phyloP scores from a whole-genome alignment of 2,113 vertebrate genomes.

The Pomatorhinus ruficollis region DNA sequence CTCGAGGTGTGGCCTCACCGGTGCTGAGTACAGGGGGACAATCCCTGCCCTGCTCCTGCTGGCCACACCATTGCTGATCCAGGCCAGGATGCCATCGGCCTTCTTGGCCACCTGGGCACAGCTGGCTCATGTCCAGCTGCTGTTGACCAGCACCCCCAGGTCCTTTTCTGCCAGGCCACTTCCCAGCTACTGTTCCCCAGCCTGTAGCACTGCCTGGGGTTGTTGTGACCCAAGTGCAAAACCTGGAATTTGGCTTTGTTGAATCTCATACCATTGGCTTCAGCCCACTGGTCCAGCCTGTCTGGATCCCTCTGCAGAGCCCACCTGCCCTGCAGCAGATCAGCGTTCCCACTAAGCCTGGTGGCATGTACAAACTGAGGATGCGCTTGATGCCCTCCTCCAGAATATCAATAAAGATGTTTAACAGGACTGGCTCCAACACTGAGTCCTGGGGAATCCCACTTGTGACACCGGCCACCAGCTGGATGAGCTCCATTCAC shows the following conservation, averaged over 20 bases:
- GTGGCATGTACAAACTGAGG: neutral
- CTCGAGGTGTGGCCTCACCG: accelerated
- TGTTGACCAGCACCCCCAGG: accelerated
- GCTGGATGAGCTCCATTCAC: neutral
- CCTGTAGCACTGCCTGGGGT: accelerated
- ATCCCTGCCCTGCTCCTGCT: neutral
- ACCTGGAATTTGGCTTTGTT: neutral
- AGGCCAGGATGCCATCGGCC: neutral
- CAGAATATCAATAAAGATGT: neutral
- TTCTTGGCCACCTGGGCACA: neutral
- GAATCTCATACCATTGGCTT: neutral
- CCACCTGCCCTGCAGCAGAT: neutral
- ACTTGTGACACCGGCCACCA: neutral
- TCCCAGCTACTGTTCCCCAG: neutral
- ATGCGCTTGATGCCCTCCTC: neutral
- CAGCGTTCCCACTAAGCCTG: neutral
- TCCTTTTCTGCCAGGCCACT: neutral
- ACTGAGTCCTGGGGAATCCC: neutral
- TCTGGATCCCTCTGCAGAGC: neutral
- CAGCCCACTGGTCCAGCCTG: neutral
- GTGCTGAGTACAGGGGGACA: accelerated
- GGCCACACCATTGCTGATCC: neutral
- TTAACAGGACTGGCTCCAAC: neutral
- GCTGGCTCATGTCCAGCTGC: neutral
- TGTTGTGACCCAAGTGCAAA: neutral